Base-by-base conservation (phyloP, 2,888 invertebrate genomes). In the Hyles lineata region DNA sequence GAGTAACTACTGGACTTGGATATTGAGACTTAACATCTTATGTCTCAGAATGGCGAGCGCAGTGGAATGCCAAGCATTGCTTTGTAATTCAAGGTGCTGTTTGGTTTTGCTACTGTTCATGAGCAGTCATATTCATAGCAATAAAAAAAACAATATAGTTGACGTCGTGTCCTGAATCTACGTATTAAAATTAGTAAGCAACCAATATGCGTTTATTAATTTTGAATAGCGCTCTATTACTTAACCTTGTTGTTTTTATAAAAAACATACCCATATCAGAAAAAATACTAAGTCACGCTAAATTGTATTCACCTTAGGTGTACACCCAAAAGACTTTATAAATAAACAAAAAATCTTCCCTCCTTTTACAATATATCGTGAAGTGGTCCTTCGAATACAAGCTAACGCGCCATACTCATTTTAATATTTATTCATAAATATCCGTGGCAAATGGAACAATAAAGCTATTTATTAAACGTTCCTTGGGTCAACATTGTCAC, bases 401-500 rank as follows among this genome's bases (percentile, higher is more conserved):
- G 23, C 67, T 67, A 67, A 50, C 7, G 21, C 25, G 50, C 52
- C 55, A 25, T 35, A 32, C 59, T 62, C 71, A 74, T 72, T 50
- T 69, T 70, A 73, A 74, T 52, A 59, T 25, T 70, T 74, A 72
- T 72, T 73, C 75, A 67, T 72, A 32, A 8, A 76, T 75, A 79
- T 76, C 79, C 76, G 79, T 82, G 78, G 81, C 79, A 81, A 82
- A 82, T 79, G 80, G 75, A 82, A 80, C 77, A 82, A 80, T 82
- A 80, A 75, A 76, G 61, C 75, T 79, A 78, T 82, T 80, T 77
- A 83, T 80, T 81, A 77, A 79, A 82, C 76, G 78, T 83, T 82
- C 80, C 83, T 77, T 73, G 78, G 89, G 87, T 90, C 87, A 89
- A 85, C 79, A 79, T 85, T 87, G 83, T 89, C 84, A 87, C 84